phyloP scores from a whole-genome alignment of 2,113 vertebrate genomes.

The Paracanthobrama guichenoti region DNA sequence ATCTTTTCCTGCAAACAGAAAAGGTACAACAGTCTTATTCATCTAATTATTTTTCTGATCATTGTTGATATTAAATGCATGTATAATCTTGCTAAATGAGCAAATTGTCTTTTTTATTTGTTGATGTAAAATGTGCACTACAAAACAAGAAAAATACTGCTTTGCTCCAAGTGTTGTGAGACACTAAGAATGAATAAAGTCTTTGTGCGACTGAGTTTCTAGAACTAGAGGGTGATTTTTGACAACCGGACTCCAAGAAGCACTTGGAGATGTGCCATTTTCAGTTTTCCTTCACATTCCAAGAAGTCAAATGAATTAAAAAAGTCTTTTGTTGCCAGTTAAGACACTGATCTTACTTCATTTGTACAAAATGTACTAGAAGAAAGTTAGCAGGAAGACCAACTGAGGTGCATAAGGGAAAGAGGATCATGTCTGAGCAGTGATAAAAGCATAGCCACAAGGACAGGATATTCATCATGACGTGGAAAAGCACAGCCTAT shows the following conservation, averaged over 20 bases:
- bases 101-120: neutral
- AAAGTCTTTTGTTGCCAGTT: neutral
- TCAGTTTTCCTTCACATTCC: slow-evolving; percentile 35
- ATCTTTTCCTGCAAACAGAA: slow-evolving; percentile 87
- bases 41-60: neutral
- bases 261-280: slow-evolving; percentile 53
- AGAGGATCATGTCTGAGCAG: slow-evolving; percentile 34
- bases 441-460: slow-evolving; percentile 25
- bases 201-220: slow-evolving; percentile 50
- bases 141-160: neutral
- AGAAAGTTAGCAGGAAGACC: neutral
- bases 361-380: slow-evolving; percentile 14
- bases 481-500: slow-evolving; percentile 6
- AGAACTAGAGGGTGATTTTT: slow-evolving; percentile 63
- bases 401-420: neutral
- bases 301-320: neutral
- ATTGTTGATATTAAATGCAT: neutral
- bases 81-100: neutral
- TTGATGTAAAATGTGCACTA: slow-evolving; percentile 8
- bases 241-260: slow-evolving; percentile 64
- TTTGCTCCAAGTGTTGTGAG: slow-evolving; percentile 5
- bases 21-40: neutral
- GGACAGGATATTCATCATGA: slow-evolving; percentile 53
- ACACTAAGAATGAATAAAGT: slow-evolving; percentile 53
- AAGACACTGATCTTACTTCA: neutral